Evolutionary conservation across 2,113 vertebrate species (phyloP), one percentile per base, ranked within the genome.

Genomic region (Gracilinanus agilis): DNA sequence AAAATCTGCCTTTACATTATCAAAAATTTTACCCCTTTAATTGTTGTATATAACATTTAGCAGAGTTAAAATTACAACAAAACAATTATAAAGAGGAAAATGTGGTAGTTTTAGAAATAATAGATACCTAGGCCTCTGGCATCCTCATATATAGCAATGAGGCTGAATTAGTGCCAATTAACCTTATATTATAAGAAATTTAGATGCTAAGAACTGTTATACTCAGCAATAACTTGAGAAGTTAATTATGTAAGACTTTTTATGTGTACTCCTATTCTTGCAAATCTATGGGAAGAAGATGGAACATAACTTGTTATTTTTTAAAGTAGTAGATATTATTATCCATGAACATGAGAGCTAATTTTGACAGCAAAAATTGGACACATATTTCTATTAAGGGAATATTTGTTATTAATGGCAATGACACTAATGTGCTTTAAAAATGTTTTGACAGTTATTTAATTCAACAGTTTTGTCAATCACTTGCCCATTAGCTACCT

Each of bases 301-400:
- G 44, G 90, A 12, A 92, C 55, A 27, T 94, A 21, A n/a, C 53
- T 92, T 56, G 34, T 75, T 88, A 58, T 40, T 95, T 91, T 93
- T 83, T 97, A 24, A 88, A 92, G 94, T 92, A 53, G 88, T 34
- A 83, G 89, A 3, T 34, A 58, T 13, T 58, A n/a, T 92, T 67
- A 93, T n/a, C 29, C 92, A 53, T 19, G 10, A 34, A 2, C 90
- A 91, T 90, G 67, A 96, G 11, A 90, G 54, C 0, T 5, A 40
- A 89, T 44, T 94, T 55, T 67, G 44, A 95, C 25, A 90, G n/a
- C 19, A 89, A 55, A 89, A 92, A 67, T 53, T 90, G 3, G 29
- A 44, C 44, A 34, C 55, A 53, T 21, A 94, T 92, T 92, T 90
- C 34, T 75, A 40, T 83, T 83, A 23, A 83, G n/a, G 7, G 19